phyloP scores from a whole-genome alignment of 2,113 vertebrate species.

The Microcebus griseorufus region DNA sequence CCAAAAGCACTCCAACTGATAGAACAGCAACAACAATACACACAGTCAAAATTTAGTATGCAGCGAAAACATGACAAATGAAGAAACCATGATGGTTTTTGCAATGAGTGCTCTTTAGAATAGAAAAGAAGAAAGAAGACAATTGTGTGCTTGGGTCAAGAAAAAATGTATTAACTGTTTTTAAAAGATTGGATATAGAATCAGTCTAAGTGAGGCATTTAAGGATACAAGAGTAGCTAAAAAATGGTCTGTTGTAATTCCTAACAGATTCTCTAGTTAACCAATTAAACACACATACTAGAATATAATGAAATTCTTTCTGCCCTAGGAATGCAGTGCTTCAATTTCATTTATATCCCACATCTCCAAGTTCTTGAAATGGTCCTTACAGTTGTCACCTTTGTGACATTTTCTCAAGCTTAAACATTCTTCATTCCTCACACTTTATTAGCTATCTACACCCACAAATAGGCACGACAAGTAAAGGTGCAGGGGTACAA shows the following conservation, averaged over 20 bases:
- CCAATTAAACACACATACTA: rapidly evolving
- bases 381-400: rapidly evolving
- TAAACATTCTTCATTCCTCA: neutral
- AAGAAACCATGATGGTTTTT: neutral
- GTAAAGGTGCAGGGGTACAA: rapidly evolving
- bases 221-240: neutral
- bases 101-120: neutral
- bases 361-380: neutral
- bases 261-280: neutral
- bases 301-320: rapidly evolving
- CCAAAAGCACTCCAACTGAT: neutral
- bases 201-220: neutral
- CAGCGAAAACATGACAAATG: neutral
- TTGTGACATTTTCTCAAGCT: neutral
- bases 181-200: too few relatives aligned
- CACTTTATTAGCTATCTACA: rapidly evolving
- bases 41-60: neutral
- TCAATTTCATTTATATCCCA: rapidly evolving
- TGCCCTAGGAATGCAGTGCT: rapidly evolving
- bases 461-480: neutral
- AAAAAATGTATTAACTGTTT: neutral
- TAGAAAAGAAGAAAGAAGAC: neutral
- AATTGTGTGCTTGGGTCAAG: neutral
- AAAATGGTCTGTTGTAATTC: neutral
- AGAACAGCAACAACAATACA: neutral